A percentile compares a stretch with the other conserved stretches of the same genome.
phyloP scores from a whole-genome alignment of 2,888 invertebrate species.

The Tenthredo scrophulariae region DNA sequence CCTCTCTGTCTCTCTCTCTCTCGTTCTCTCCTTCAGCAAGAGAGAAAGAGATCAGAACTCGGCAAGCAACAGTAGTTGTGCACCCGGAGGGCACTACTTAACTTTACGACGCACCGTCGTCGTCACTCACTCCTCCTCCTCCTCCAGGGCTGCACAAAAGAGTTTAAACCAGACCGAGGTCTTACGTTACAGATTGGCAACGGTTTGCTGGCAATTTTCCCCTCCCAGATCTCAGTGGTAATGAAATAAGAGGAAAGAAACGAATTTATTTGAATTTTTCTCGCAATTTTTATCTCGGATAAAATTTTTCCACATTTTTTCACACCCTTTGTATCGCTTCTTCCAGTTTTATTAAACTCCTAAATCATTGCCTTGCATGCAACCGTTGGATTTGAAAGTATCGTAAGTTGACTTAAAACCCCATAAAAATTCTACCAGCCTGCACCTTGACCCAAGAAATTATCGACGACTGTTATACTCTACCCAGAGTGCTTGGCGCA shows the following conservation, averaged over 20 bases:
- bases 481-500: background rate
- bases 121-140: slow-evolving; percentile 30
- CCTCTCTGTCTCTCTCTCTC: background rate
- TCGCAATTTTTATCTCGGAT: background rate
- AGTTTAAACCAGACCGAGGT: slow-evolving; percentile 62
- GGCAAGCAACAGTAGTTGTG: slow-evolving; percentile 47
- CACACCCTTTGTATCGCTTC: background rate
- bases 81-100: slow-evolving; percentile 65
- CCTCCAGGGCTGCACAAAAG: slow-evolving; percentile 54
- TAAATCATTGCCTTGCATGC: background rate
- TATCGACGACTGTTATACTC: slow-evolving; percentile 27
- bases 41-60: slow-evolving; percentile 28
- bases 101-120: slow-evolving; percentile 65
- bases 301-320: background rate
- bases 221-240: background rate
- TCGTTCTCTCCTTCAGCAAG: background rate
- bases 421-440: background rate
- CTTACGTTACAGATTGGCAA: slow-evolving; percentile 58
- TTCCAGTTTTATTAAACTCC: background rate
- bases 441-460: slow-evolving; percentile 39
- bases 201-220: background rate
- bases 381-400: slow-evolving; percentile 14
- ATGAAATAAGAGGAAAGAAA: background rate
- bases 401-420: slow-evolving; percentile 23
- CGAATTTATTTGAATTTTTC: background rate